These are phyloP conservation scores for Lasioglossum calceatum DNA, from an alignment of 2,888 invertebrate species.

Conservation along the genomic window DNA sequence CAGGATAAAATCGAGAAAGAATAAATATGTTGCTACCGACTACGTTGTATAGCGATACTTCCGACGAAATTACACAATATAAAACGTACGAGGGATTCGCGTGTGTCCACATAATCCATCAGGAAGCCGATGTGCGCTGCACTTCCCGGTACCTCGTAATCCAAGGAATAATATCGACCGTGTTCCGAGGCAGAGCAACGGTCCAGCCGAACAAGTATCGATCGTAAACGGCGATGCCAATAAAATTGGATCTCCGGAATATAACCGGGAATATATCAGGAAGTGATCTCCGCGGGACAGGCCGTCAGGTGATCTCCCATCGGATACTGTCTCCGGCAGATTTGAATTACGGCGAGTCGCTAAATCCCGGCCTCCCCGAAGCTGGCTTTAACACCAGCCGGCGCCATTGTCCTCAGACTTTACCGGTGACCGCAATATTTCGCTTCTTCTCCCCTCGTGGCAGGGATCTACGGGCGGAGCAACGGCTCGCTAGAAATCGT, in stretches of 20 bases:
- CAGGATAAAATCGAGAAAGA: neutral
- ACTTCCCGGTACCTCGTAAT: neutral
- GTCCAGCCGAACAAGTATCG: constrained; percentile 9
- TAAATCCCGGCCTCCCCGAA: constrained; percentile 20
- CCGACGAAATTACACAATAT: neutral
- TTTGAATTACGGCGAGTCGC: constrained; percentile 34
- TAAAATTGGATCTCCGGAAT: neutral
- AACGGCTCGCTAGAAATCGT: constrained; percentile 32
- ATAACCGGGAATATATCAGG: constrained; percentile 5
- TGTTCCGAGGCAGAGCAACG: neutral
- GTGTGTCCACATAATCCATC: neutral
- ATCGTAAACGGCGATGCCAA: neutral
- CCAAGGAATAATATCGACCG: neutral
- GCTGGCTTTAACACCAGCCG: neutral
- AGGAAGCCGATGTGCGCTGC: neutral
- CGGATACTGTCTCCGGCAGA: neutral
- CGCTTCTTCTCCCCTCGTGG: neutral
- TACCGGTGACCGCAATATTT: constrained; percentile 36
- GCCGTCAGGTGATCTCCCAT: constrained; percentile 13
- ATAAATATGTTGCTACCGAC: neutral
- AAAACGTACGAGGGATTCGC: neutral
- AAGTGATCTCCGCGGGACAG: neutral
- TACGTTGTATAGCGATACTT: neutral
- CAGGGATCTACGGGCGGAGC: neutral
- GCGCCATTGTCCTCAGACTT: constrained; percentile 37